Percentiles rank a stretch among this genome's conserved stretches.
Conservation (phyloP, 2,797 vertebrate genomes). For the Darevskia nairensis region DNA sequence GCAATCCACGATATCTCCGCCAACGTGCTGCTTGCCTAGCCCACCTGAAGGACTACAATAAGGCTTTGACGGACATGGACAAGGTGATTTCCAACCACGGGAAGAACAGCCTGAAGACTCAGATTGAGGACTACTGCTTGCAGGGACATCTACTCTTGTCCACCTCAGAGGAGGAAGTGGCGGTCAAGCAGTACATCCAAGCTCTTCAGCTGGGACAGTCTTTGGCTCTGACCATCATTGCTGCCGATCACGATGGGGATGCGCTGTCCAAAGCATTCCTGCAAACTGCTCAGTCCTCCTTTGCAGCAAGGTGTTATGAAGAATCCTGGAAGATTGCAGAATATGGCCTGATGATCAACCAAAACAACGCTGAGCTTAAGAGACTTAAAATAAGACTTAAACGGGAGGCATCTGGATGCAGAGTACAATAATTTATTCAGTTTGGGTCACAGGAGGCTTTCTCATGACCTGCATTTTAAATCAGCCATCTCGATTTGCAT, state of each 20-base stretch:
- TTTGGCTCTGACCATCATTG: constrained; percentile 78
- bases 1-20: constrained; percentile 79
- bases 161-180: constrained; percentile 77
- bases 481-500: too few species aligned
- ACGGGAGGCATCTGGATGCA: constrained; percentile 85
- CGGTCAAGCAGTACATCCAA: constrained; percentile 82
- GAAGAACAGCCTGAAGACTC: constrained; percentile 61
- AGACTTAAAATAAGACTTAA: constrained; percentile 85
- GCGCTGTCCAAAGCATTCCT: constrained; percentile 79
- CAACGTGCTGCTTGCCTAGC: constrained; percentile 84
- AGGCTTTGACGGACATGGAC: constrained; percentile 85
- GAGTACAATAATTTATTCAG: constrained; percentile 80
- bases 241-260: constrained; percentile 73
- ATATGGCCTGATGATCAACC: constrained; percentile 84
- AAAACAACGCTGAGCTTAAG: constrained; percentile 81
- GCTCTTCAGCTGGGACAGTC: constrained; percentile 84
- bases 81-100: constrained; percentile 78
- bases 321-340: constrained; percentile 86
- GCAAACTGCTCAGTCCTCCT: constrained; percentile 75
- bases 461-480: not conserved
- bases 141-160: constrained; percentile 82
- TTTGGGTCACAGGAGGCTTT: not conserved
- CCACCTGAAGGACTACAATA: constrained; percentile 78
- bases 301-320: constrained; percentile 77
- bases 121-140: constrained; percentile 84